These are phyloP conservation scores for Metallyticus violacea DNA, from an alignment of 2,888 invertebrate species.

Conservation along the genomic window DNA sequence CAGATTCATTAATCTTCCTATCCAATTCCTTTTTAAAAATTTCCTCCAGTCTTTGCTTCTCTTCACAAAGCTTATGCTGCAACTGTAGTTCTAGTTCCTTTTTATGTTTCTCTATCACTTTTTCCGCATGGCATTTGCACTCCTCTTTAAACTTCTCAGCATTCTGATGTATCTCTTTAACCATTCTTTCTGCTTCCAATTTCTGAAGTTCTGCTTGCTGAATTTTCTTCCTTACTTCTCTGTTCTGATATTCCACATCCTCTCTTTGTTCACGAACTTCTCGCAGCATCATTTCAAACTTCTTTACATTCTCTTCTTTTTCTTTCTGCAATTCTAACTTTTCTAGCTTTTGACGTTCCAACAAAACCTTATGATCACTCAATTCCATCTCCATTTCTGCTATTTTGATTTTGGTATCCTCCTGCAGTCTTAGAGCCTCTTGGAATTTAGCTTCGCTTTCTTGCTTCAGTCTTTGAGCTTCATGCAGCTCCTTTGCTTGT, in stretches of 20 bases:
- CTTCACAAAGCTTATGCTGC: slow-evolving; percentile 49
- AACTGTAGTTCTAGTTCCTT: neutral
- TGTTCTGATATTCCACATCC: slow-evolving; percentile 36
- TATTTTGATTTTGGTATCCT: neutral
- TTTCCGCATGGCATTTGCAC: neutral
- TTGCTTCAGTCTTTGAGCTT: neutral
- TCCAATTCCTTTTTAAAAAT: slow-evolving; percentile 58
- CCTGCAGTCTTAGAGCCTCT: slow-evolving; percentile 30
- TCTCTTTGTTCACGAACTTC: slow-evolving; percentile 35
- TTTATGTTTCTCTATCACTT: neutral
- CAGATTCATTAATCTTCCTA: slow-evolving; percentile 49
- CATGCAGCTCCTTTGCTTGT: slow-evolving; percentile 1
- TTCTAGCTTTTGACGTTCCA: neutral
- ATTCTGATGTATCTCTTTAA: neutral
- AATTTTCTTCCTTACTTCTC: slow-evolving; percentile 28
- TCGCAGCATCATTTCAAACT: neutral
- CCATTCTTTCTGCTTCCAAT: neutral
- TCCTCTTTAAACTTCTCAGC: neutral
- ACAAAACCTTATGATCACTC: neutral
- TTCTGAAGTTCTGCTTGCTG: neutral
- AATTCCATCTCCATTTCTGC: slow-evolving; percentile 34
- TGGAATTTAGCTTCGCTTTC: neutral
- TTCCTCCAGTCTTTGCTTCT: slow-evolving; percentile 52
- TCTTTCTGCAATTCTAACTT: neutral
- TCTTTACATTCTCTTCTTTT: slow-evolving; percentile 25